phyloP scores from a whole-genome alignment of 1,140 invertebrate species.

The Telenomus remus region DNA sequence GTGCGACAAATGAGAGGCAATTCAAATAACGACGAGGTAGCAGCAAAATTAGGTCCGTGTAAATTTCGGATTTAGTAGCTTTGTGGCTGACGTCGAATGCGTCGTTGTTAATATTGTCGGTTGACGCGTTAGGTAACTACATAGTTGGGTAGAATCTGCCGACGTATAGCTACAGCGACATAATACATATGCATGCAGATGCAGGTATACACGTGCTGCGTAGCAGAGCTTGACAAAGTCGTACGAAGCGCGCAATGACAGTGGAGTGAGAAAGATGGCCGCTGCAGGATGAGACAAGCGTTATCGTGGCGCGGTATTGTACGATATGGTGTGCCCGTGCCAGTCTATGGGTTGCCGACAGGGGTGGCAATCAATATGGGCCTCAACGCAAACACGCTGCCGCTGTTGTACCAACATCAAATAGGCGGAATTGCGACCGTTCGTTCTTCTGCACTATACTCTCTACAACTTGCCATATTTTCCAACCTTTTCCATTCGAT shows the following conservation, averaged over 20 bases:
- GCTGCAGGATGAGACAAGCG: slow-evolving; percentile 39
- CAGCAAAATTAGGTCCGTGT: slow-evolving; percentile 53
- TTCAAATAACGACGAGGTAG: slow-evolving; percentile 51
- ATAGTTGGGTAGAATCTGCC: slow-evolving; percentile 66
- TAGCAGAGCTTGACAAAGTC: slow-evolving; percentile 58
- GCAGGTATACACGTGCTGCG: slow-evolving; percentile 56
- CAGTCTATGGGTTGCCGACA: slow-evolving; percentile 68
- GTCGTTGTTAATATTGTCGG: slow-evolving; percentile 72
- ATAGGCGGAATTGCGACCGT: slow-evolving; percentile 75
- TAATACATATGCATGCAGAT: slow-evolving; percentile 58
- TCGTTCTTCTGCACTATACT: slow-evolving; percentile 66
- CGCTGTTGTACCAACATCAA: slow-evolving; percentile 76
- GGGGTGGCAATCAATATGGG: slow-evolving; percentile 76
- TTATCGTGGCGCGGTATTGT: slow-evolving; percentile 63
- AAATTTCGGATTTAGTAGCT: slow-evolving; percentile 64
- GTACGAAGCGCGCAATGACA: slow-evolving; percentile 10
- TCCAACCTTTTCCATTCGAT: slow-evolving; percentile 67
- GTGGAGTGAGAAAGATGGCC: slow-evolving; percentile 34
- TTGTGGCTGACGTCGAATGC: slow-evolving; percentile 70
- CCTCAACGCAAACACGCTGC: slow-evolving; percentile 75
- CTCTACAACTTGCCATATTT: slow-evolving; percentile 69
- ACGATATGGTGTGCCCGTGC: slow-evolving; percentile 66
- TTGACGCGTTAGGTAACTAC: slow-evolving; percentile 68
- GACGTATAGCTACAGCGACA: slow-evolving; percentile 53
- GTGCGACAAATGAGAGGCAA: slow-evolving; percentile 44